A percentile compares a stretch with the other conserved stretches of the same genome.
phyloP scores from a whole-genome alignment of 2,888 invertebrate genomes.

The Mantis religiosa region DNA sequence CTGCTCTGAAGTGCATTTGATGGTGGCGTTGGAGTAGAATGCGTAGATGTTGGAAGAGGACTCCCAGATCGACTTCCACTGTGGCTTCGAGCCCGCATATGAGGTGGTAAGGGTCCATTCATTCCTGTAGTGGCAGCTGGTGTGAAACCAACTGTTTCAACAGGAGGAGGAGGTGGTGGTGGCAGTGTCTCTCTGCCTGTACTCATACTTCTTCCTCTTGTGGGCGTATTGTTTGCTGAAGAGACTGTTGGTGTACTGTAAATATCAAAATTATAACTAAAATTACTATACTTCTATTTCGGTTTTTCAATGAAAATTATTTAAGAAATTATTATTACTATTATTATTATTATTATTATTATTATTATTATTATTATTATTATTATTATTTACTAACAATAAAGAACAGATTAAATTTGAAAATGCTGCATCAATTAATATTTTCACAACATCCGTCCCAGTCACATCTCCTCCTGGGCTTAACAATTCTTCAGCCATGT shows the following conservation, averaged over 20 bases:
- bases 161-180: slow-evolving; percentile 66
- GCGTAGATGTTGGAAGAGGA: slow-evolving; percentile 54
- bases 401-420: no score
- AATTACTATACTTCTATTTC: not conserved
- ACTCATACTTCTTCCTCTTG: slow-evolving; percentile 61
- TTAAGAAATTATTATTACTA: no score
- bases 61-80: slow-evolving; percentile 60
- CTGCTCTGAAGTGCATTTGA: slow-evolving; percentile 24
- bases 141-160: slow-evolving; percentile 60
- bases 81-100: slow-evolving; percentile 28
- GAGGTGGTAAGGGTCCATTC: slow-evolving; percentile 44
- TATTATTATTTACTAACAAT: no score
- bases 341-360: no score
- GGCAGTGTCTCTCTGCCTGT: slow-evolving; percentile 65
- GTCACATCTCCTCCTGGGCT: no score
- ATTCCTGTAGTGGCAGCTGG: slow-evolving; percentile 48
- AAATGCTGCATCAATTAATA: no score
- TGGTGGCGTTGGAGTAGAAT: slow-evolving; percentile 48
- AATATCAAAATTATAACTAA: slow-evolving; percentile 7
- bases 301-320: not conserved
- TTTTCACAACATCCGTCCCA: no score
- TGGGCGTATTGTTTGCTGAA: slow-evolving; percentile 65
- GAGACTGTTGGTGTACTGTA: slow-evolving; percentile 43
- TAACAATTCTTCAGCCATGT: no score
- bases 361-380: no score